phyloP scores from a whole-genome alignment of 23 tunicate genomes.

The Ascidia mentula region DNA sequence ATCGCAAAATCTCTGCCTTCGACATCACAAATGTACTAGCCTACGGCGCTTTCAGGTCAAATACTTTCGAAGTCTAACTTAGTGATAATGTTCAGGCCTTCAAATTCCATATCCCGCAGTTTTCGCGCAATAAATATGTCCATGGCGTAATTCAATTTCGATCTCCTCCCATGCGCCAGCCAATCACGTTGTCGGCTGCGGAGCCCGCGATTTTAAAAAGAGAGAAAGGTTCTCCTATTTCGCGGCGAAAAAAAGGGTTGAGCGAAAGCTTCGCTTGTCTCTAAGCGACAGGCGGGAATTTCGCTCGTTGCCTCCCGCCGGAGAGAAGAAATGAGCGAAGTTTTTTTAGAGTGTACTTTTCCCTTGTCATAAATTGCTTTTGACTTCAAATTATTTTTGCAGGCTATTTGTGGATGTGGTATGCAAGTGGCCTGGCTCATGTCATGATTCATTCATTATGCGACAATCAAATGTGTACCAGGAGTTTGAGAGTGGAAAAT shows the following conservation, averaged over 20 bases:
- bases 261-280: conserved; percentile 1
- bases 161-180: not conserved
- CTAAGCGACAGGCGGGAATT: not conserved
- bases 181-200: conserved; percentile 11
- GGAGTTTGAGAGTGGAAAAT: too few relatives aligned
- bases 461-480: too few relatives aligned
- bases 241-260: not conserved
- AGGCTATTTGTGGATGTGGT: too few relatives aligned
- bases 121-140: not conserved
- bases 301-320: not conserved
- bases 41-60: not conserved
- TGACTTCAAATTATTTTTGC: too few relatives aligned
- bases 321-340: not conserved
- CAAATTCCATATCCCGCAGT: not conserved
- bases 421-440: too few relatives aligned
- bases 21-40: not conserved
- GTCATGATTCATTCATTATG: too few relatives aligned
- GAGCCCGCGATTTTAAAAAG: not conserved
- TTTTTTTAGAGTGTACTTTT: conserved; percentile 10
- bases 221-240: conserved; percentile 3
- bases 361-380: too few relatives aligned
- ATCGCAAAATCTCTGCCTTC: not conserved
- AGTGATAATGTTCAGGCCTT: not conserved
- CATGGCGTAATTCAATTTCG: not conserved
- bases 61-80: not conserved